Base-by-base conservation (phyloP, 2,888 invertebrate species). In the Nebria salina region DNA sequence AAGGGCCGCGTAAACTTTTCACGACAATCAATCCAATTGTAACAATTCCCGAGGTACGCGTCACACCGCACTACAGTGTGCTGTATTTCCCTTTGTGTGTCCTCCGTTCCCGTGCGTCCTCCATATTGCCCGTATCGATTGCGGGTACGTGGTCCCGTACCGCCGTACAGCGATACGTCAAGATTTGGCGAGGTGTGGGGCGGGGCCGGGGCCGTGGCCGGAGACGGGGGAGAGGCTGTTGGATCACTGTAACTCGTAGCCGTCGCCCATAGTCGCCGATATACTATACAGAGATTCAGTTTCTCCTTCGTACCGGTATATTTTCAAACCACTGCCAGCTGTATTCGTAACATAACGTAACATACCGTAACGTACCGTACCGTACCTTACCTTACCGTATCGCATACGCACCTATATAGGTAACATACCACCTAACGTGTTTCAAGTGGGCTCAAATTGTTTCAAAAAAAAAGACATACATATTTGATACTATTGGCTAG, bases 1-100 rank as follows among this genome's bases (percentile, higher is more conserved):
- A 34, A 20, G 70, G 70, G 70, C 64, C 75, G 75, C 72, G 54
- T 54, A 80, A 80, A 80, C 75, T 80, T 80, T 80, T 75, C 80
- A 80, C 65, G 72, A 75, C 80, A 75, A 80, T 80, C 80, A 80
- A 80, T 80, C 80, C 80, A 80, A 75, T 80, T 75, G 80, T 80
- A 80, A 54, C 70, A 65, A 75, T 75, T 64, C 75, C 75, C 75
- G 75, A 25, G 75, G 75, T 75, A 41, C 73, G 41, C 73, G 73
- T 73, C 73, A 73, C 73, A 73, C 68, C 68, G 75, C 65, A 75
- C 65, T 65, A 65, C 65, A 65, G 54, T 65, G 75, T 75, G 75
- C 65, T 75, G 65, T 65, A 65, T 75, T 64, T 64, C 65, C 75
- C 65, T 65, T 26, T 75, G 64, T 65, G 66, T 54, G 42, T 11